Base-by-base conservation (phyloP, 2,113 vertebrate species). In the Calyptomena viridis region DNA sequence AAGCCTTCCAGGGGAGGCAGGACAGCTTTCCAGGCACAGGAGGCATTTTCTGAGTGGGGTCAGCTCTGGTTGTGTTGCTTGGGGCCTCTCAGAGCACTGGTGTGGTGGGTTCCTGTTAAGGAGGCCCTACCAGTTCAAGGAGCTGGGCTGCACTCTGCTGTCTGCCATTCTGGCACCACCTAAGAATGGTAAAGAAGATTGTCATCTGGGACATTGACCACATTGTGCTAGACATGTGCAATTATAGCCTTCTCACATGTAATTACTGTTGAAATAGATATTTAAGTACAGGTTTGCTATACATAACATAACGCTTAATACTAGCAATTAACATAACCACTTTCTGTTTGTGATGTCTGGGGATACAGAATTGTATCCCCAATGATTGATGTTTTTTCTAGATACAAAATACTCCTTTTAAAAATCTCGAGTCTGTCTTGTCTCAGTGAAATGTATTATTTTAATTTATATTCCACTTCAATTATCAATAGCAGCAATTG, bases 231-330 rank as follows among this genome's bases (percentile, higher is more conserved):
- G 89, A 31, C 10, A 0, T 76, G 40, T 85, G 46, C 78, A 88
- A 50, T 83, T 92, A 63, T 31, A 64, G 50, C 60, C 62, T 95
- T 80, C 75, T 91, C 50, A 28, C 9, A 11, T 90, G 44, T 55
- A 91, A 91, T 91, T 94, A 82, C 33, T 82, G 84, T 72, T 72
- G 88, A 95, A 96, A 95, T 90, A 94, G 91, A 53, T 71, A 59
- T 22, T 89, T 93, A 94, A 96, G 7, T 93, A 68, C 67, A 59
- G 71, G 76, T 93, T 96, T 95, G 71, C 67, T 83, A 3, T 84
- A 64, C 28, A 7, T 49, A 93, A 62, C 3, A 3, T 62, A 64
- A 64, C 5, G 4, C 68, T 86, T 19, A 81, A 73, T 66, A 17
- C n/a, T 66, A 67, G 72, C 56, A 78, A 78, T 95, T 93, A 94